Evolutionary conservation across 2,797 vertebrate genomes (phyloP), one percentile per base, ranked within the genome.

Genomic region (Mastacembelus armatus): DNA sequence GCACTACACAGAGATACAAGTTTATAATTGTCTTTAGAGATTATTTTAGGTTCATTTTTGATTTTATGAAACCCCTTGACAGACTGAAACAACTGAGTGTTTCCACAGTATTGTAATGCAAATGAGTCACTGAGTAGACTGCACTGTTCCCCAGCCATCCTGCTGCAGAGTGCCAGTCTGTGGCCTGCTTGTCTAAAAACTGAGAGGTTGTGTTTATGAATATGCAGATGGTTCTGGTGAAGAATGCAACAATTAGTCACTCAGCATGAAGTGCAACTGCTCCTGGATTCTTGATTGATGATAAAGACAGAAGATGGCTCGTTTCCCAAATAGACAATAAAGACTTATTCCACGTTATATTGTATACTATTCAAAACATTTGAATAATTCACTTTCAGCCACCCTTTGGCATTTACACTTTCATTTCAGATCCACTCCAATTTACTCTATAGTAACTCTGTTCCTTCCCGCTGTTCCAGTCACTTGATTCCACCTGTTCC

Each of bases 101-200:
- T 51, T 62, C 15, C 22, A 24, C 38, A 19, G 49, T 40, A 55
- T 65, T 68, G 63, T 68, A 47, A 49, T 58, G 63, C 49, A 81
- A 61, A 66, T n/a, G n/a, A n/a, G n/a, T n/a, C 36, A 38, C 42
- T 68, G 49, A n/a, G n/a, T 32, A 52, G 36, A 15, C 19, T 4
- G 22, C 10, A 22, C 24, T 4, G 2, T 42, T 22, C 39, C 59
- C 38, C 45, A 60, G 7, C 39, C 18, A 10, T 40, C 18, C n/a
- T 3, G n/a, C 38, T 18, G 24, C 26, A 26, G 24, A 62, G n/a
- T 10, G 35, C 24, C 33, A 55, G 18, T 55, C 15, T 29, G 24
- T 14, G 35, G 45, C n/a, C 22, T 2, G 4, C 35, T 33, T 4
- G 11, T 59, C 42, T 29, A 9, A 33, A 16, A 30, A 42, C 55